phyloP scores from a whole-genome alignment of 2,113 vertebrate genomes.

The Nycticebus coucang region DNA sequence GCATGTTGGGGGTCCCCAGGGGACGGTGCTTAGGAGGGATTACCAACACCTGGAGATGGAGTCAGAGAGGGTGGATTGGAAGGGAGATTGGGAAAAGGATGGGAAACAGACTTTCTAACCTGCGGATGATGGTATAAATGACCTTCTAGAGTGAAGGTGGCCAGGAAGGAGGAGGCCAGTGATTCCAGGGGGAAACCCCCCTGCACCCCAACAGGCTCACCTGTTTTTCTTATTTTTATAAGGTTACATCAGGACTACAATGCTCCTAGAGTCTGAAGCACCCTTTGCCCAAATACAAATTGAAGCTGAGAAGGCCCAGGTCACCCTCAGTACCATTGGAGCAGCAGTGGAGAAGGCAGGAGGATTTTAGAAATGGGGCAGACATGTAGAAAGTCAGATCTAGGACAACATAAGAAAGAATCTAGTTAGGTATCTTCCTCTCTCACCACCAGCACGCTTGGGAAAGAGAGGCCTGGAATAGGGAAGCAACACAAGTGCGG shows the following conservation, averaged over 20 bases:
- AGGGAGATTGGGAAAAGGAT: neutral
- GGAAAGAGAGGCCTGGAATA: neutral
- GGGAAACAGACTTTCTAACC: slow-evolving; percentile 21
- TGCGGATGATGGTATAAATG: neutral
- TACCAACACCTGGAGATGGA: neutral
- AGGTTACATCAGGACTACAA: neutral
- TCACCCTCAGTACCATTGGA: rapidly evolving
- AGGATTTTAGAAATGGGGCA: neutral
- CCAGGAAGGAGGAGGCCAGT: neutral
- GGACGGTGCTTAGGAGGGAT: slow-evolving; percentile 67
- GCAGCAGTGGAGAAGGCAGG: neutral
- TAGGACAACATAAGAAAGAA: neutral
- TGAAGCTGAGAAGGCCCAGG: neutral
- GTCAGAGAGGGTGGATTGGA: neutral
- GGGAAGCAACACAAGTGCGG: neutral
- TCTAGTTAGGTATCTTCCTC: too few species aligned
- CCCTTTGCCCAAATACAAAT: neutral
- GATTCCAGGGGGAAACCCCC: neutral
- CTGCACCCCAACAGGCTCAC: neutral
- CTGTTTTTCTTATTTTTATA: neutral
- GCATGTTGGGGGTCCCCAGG: slow-evolving; percentile 5
- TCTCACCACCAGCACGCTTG: neutral
- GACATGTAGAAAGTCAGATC: neutral
- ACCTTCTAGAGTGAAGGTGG: slow-evolving; percentile 51
- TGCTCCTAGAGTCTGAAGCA: neutral